Evolutionary conservation across 2,113 vertebrate genomes (phyloP), one percentile per base, ranked within the genome.

Genomic region (Neolamprologus kungweensis): DNA sequence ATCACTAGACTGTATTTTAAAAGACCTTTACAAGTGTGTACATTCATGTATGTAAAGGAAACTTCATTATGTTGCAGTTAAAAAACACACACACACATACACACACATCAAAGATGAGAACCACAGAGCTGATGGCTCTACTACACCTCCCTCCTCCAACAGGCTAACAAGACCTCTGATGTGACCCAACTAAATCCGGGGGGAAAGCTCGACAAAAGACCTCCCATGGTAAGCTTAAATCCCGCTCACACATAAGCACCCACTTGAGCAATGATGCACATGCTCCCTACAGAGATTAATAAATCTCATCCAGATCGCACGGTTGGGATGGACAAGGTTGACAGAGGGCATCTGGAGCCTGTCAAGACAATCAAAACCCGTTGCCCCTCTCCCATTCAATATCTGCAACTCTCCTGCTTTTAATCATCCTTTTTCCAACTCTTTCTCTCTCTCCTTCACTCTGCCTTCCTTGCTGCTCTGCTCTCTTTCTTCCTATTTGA

Each of bases 271-370:
- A 84, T 50, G 60, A 85, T 60, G 82, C 45, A 78, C 37, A 80
- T 26, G 63, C 85, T 82, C 75, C 80, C 85, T 80, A 57, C 83
- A 82, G 82, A 85, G 91, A 91, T 79, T 82, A 84, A 93, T 89
- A 93, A 88, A 87, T 91, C 87, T 87, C 82, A 84, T 87, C 73
- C 71, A 89, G 89, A 89, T 90, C 14, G 1, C 84, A 89, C 79
- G 63, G 85, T 78, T 86, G 57, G 83, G 91, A 94, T 91, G 82
- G 86, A 89, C 85, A 71, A 81, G 80, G 83, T 65, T 91, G 89
- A 92, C 90, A 87, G 84, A 87, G 79, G 83, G 55, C 85, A 82
- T 91, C 84, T 84, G 71, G 82, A 83, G 81, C 45, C 87, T 84
- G 84, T 87, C 88, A 88, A 80, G 71, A n/a, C 55, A 78, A 84